Evolutionary conservation across 1,140 invertebrate genomes (phyloP).

Genomic region (Drosophila grimshawi): DNA sequence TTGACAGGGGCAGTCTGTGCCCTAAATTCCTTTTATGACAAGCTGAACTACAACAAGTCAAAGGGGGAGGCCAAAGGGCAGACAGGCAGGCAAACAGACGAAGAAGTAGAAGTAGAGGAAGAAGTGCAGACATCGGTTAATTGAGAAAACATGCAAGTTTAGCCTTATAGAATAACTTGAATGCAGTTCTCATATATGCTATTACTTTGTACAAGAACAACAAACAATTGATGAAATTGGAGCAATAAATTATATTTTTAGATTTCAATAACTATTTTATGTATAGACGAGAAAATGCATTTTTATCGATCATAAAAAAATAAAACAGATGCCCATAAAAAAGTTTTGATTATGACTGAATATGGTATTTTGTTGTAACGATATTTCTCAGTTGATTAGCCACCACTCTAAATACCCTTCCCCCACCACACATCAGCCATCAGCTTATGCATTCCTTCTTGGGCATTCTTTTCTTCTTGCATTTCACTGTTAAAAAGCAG

Average conservation of each 20-base stretch:
- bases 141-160: constrained; percentile 38
- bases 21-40: constrained; percentile 39
- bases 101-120: neutral
- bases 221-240: neutral
- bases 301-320: no score
- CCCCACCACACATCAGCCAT: neutral
- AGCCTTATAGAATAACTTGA: constrained; percentile 9
- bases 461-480: constrained; percentile 11
- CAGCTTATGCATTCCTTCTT: constrained; percentile 12
- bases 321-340: neutral
- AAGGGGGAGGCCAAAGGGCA: neutral
- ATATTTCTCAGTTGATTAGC: constrained; percentile 22
- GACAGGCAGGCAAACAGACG: constrained; percentile 10
- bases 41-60: constrained; percentile 3
- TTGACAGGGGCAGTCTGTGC: constrained; percentile 36
- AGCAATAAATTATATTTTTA: neutral
- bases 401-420: constrained; percentile 8
- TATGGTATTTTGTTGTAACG: neutral
- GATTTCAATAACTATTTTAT: no score
- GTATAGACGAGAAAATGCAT: neutral
- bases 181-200: constrained; percentile 6
- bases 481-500: constrained; percentile 9
- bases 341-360: neutral
- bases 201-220: neutral
- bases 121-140: constrained; percentile 5